These are phyloP conservation scores for Nerophis lumbriciformis DNA, from an alignment of 2,113 vertebrate species.

Conservation along the genomic window DNA sequence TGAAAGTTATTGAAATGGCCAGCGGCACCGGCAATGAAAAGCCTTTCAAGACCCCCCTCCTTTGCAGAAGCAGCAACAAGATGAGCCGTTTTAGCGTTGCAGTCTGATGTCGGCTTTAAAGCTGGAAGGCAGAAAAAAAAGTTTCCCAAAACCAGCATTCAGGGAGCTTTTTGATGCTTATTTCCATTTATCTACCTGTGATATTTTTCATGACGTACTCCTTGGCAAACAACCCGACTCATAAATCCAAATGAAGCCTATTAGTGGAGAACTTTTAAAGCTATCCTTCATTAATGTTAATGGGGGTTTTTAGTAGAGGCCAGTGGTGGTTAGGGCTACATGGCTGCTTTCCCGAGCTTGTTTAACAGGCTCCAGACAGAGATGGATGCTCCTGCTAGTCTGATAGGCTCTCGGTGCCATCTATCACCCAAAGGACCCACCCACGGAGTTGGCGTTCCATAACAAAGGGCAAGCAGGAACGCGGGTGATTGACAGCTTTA, in stretches of 20 bases:
- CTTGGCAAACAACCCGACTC: constrained; percentile 66
- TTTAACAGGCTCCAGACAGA: constrained; percentile 71
- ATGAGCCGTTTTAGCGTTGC: constrained; percentile 55
- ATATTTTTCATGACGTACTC: constrained; percentile 67
- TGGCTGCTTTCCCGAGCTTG: constrained; percentile 75
- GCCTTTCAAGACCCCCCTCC: constrained; percentile 38
- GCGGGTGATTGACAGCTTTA: constrained; percentile 71
- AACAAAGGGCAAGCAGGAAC: constrained; percentile 66
- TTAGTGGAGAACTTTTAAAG: constrained; percentile 74
- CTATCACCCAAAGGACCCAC: constrained; percentile 67
- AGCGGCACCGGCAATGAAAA: constrained; percentile 54
- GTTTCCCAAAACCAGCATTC: constrained; percentile 41
- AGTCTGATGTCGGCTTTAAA: constrained; percentile 33
- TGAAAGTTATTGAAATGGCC: constrained; percentile 66
- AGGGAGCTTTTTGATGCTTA: constrained; percentile 53
- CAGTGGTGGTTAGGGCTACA: constrained; percentile 74
- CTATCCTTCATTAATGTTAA: constrained; percentile 78
- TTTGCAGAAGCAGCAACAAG: constrained; percentile 15
- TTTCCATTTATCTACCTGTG: constrained; percentile 60
- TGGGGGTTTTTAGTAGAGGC: constrained; percentile 71
- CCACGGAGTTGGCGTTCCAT: constrained; percentile 67
- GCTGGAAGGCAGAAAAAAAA: constrained; percentile 35
- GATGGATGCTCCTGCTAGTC: constrained; percentile 65
- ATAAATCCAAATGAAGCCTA: constrained; percentile 71
- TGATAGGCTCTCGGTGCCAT: constrained; percentile 68